These are phyloP conservation scores for Drosophila ficusphila DNA, from an alignment of 1,140 invertebrate species.

Conservation along the genomic window DNA sequence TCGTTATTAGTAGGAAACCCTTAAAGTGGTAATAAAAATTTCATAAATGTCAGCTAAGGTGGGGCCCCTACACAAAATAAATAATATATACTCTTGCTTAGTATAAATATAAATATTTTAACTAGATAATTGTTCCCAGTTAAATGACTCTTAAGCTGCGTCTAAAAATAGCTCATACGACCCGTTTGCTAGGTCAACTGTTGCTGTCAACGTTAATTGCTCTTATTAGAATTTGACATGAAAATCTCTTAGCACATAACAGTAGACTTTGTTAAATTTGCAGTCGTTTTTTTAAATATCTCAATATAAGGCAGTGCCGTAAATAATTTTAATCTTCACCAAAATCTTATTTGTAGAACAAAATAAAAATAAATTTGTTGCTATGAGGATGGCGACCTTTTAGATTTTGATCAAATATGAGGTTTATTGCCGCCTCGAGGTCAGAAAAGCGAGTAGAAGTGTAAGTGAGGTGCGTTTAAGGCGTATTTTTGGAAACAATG, in stretches of 20 bases:
- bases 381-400: conserved; percentile 1
- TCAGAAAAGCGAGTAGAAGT: not conserved
- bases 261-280: too few relatives aligned
- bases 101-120: not conserved
- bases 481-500: not conserved
- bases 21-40: not conserved
- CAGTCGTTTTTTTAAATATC: too few relatives aligned
- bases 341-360: not conserved
- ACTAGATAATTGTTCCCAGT: not conserved
- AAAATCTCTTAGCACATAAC: too few relatives aligned
- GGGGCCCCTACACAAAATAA: not conserved
- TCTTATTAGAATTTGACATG: too few relatives aligned
- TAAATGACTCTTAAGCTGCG: not conserved
- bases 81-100: not conserved
- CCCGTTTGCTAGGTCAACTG: not conserved
- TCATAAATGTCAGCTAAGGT: not conserved
- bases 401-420: conserved; percentile 8
- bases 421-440: not conserved
- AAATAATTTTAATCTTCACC: not conserved
- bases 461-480: not conserved
- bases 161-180: conserved; percentile 6
- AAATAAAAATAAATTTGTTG: conserved; percentile 1
- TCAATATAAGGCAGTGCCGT: not conserved
- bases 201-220: not conserved
- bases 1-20: not conserved